These are phyloP conservation scores for Lichenostomus cassidix DNA, from an alignment of 2,113 vertebrate species.

Conservation along the genomic window DNA sequence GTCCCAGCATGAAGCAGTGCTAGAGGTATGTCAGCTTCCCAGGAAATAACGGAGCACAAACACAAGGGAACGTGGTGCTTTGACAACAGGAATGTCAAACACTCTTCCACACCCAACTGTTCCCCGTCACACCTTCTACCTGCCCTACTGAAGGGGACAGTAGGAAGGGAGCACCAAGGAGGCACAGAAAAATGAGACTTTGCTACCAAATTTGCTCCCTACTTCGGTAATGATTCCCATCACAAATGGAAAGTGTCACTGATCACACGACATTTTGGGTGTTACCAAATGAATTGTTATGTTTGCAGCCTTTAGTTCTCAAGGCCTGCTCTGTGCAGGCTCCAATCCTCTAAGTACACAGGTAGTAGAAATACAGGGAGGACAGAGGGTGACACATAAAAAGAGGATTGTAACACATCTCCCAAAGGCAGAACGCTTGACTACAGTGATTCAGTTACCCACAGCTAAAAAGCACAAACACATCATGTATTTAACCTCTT, in stretches of 20 bases:
- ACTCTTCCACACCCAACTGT: not conserved
- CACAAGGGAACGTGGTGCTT: not conserved
- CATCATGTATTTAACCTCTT: not conserved
- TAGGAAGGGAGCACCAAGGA: not conserved
- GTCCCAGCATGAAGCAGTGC: not conserved
- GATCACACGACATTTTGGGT: accelerated
- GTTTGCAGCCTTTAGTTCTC: not conserved
- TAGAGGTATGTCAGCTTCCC: not conserved
- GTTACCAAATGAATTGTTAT: not conserved
- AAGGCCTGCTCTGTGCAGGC: not conserved
- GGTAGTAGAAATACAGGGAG: not conserved
- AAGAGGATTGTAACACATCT: not conserved
- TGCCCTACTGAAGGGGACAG: accelerated
- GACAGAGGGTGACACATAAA: not conserved
- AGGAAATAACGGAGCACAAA: not conserved
- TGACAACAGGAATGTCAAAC: not conserved
- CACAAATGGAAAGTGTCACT: accelerated
- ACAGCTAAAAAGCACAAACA: not conserved
- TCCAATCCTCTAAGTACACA: not conserved
- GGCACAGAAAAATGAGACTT: not conserved
- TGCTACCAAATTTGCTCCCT: not conserved
- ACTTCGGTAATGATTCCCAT: not conserved
- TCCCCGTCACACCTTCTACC: not conserved
- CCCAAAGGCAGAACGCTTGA: not conserved
- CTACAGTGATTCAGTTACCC: not conserved